A percentile compares a stretch with the other conserved stretches of the same genome.
phyloP scores from a whole-genome alignment of 2,797 vertebrate genomes.

The Sparidentex hasta region DNA sequence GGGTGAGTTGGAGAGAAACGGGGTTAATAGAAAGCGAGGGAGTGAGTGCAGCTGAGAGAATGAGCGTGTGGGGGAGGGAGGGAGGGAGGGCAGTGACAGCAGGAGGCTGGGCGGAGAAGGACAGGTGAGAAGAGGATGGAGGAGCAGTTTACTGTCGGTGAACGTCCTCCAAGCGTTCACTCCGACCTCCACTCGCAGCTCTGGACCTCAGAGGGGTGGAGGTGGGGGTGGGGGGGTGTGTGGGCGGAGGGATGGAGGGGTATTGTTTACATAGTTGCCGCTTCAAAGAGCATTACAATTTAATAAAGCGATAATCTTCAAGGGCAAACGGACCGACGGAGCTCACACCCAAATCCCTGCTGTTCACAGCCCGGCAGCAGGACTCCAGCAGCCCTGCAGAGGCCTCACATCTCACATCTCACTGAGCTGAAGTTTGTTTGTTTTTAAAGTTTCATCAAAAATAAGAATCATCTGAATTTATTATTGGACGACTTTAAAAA shows the following conservation, averaged over 20 bases:
- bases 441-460: not conserved
- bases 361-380: not conserved
- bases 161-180: constrained; percentile 45
- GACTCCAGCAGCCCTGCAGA: no score
- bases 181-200: constrained; percentile 30
- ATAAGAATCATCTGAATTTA: not conserved
- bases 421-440: not conserved
- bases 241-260: not conserved
- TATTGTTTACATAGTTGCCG: constrained; percentile 32
- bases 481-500: not conserved
- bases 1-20: constrained; percentile 34
- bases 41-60: constrained; percentile 15
- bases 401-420: not conserved
- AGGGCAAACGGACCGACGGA: constrained; percentile 34
- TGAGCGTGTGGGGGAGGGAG: not conserved
- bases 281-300: constrained; percentile 44
- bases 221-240: not conserved
- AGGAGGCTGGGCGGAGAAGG: not conserved
- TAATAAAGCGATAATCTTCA: constrained; percentile 54
- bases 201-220: not conserved
- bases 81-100: not conserved
- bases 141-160: constrained; percentile 19
- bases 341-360: constrained; percentile 7
- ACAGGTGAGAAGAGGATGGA: constrained; percentile 8
- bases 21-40: constrained; percentile 56